Conservation (phyloP, 1,140 invertebrate species). For the Helicoverpa zea region DNA sequence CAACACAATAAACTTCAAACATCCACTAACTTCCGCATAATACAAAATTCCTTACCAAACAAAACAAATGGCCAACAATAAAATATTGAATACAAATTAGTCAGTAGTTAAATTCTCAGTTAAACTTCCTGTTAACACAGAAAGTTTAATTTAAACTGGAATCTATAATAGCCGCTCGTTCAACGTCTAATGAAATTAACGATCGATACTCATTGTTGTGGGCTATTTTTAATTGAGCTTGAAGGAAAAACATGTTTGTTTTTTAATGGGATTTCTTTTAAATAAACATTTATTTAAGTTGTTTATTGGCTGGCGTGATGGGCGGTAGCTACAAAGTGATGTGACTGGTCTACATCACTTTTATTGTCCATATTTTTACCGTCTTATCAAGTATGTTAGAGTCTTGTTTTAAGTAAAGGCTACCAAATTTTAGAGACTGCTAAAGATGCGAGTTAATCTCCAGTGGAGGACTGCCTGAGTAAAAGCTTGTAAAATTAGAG, state of each 20-base stretch:
- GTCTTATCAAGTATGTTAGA: too few species aligned
- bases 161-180: slow-evolving; percentile 17
- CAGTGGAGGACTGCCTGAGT: too few species aligned
- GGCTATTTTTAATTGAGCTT: neutral
- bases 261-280: too few species aligned
- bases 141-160: slow-evolving; percentile 30
- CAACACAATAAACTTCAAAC: neutral
- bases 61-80: slow-evolving; percentile 28
- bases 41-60: neutral
- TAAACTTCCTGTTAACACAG: slow-evolving; percentile 23
- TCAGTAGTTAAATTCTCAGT: slow-evolving; percentile 11
- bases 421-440: too few species aligned
- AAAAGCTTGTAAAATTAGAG: too few species aligned
- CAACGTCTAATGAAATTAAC: slow-evolving; percentile 12
- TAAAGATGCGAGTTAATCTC: too few species aligned
- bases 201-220: slow-evolving; percentile 17
- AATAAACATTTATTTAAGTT: too few species aligned
- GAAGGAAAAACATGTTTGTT: neutral
- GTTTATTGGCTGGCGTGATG: too few species aligned
- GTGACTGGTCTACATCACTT: too few species aligned
- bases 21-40: neutral
- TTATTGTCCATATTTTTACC: too few species aligned
- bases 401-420: too few species aligned
- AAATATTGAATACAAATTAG: slow-evolving; percentile 36
- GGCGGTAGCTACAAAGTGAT: too few species aligned